phyloP scores from a whole-genome alignment of 1,140 invertebrate species.

The Ooceraea biroi region DNA sequence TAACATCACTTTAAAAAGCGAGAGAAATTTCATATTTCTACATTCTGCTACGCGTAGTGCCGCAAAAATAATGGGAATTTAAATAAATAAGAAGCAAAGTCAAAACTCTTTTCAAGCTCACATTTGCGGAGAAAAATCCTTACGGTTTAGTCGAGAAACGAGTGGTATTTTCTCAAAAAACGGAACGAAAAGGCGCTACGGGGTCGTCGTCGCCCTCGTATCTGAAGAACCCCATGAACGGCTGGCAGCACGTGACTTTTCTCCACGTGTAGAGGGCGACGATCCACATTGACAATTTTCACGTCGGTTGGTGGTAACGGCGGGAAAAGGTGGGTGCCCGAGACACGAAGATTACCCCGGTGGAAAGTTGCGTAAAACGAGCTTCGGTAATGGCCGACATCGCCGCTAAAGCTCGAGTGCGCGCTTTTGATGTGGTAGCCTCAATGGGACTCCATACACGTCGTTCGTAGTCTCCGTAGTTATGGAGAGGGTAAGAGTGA shows the following conservation, averaged over 20 bases:
- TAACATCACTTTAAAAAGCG: background rate
- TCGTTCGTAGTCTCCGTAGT: conserved; percentile 47
- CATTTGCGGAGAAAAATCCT: conserved; percentile 60
- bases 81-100: conserved; percentile 23
- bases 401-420: conserved; percentile 60
- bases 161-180: conserved; percentile 58
- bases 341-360: conserved; percentile 53
- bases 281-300: conserved; percentile 71
- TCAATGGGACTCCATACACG: conserved; percentile 68
- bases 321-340: conserved; percentile 38
- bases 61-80: conserved; percentile 41
- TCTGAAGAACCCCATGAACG: conserved; percentile 30
- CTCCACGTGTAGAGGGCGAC: conserved; percentile 51
- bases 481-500: background rate
- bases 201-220: conserved; percentile 24
- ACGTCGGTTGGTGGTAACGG: conserved; percentile 48
- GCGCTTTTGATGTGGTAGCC: conserved; percentile 70
- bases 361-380: conserved; percentile 72
- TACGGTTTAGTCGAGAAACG: conserved; percentile 10
- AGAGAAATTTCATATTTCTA: background rate
- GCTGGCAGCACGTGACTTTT: conserved; percentile 63
- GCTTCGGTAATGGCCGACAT: conserved; percentile 60
- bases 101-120: conserved; percentile 1
- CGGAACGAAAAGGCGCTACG: conserved; percentile 32
- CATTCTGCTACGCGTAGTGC: background rate